Conservation (phyloP, 1,140 invertebrate genomes). For the roundworm (Caenorhabditis elegans) region DNA sequence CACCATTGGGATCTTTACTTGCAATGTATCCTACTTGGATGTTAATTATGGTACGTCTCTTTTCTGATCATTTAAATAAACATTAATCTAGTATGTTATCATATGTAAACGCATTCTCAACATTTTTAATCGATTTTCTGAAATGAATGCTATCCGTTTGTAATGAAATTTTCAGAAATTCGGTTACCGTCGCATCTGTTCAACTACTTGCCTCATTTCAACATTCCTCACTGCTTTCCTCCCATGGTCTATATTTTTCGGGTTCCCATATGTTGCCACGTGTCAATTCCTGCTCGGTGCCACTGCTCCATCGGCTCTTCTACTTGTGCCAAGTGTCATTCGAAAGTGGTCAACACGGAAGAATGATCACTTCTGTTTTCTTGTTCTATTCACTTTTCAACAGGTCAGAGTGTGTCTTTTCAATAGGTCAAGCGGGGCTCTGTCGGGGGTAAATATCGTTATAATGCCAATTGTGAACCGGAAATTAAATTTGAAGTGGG, state of each 20-base stretch:
- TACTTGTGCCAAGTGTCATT: constrained; percentile 23
- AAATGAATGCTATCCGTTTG: too few species aligned
- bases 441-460: too few species aligned
- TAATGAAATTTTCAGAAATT: neutral
- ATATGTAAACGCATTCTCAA: too few species aligned
- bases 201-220: neutral
- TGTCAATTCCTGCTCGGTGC: neutral
- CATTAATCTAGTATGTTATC: too few species aligned
- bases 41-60: neutral
- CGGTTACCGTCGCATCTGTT: neutral
- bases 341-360: constrained; percentile 21
- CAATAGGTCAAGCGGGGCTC: neutral
- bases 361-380: constrained; percentile 19
- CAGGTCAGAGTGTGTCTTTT: neutral
- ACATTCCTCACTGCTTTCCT: neutral
- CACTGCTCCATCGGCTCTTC: constrained; percentile 9
- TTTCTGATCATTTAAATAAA: too few species aligned
- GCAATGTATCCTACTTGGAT: neutral
- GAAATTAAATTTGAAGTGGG: too few species aligned
- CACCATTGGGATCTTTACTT: neutral
- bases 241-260: neutral
- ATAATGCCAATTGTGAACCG: too few species aligned
- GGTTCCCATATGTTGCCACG: neutral
- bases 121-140: too few species aligned
- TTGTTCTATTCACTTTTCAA: neutral